Base-by-base conservation (phyloP, 2,797 vertebrate species). In the Chromis chromis region DNA sequence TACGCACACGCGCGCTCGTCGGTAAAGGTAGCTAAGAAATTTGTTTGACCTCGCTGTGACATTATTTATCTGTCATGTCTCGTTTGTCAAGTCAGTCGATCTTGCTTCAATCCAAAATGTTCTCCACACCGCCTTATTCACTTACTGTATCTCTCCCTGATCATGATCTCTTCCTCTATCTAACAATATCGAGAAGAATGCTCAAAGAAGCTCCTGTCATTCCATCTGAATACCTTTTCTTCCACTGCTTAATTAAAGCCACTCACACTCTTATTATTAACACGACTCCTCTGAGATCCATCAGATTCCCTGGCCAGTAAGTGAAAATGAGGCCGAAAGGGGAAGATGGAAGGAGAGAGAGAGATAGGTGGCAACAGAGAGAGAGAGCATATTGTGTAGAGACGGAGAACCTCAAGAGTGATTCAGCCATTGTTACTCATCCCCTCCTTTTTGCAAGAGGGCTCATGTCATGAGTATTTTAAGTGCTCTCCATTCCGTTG, bases 401-500 rank as follows among this genome's bases (percentile, higher is more conserved):
- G 74, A 61, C 46, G 24, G 67, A 52, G 57, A 74, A 78, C 72
- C 89, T 89, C 76, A 61, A 79, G 81, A 81, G 85, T 88, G 89
- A 93, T 88, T 91, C 88, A 88, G 84, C 75, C 83, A 83, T 89
- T 88, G 89, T 90, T 90, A 90, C 86, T 90, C 87, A 85, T 87
- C 76, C 70, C 83, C 81, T 90, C 81, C 87, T 83, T 86, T 87
- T 87, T 89, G 76, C 76, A 77, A 73, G 77, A 87, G 86, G 86
- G 79, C 85, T 91, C 89, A 82, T 91, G 89, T 88, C 90, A 89
- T 70, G 88, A 89, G 88, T 92, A 89, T 92, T 91, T 91, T 89
- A 93, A 93, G 92, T 90, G 87, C 90, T 88, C 87, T 91, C 82
- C 84, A 83, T 84, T 87, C 84, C 75, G 80, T 91, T 93, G 90